Base-by-base conservation (phyloP, 2,113 vertebrate genomes). In the Ptilorrhoa leucosticta region DNA sequence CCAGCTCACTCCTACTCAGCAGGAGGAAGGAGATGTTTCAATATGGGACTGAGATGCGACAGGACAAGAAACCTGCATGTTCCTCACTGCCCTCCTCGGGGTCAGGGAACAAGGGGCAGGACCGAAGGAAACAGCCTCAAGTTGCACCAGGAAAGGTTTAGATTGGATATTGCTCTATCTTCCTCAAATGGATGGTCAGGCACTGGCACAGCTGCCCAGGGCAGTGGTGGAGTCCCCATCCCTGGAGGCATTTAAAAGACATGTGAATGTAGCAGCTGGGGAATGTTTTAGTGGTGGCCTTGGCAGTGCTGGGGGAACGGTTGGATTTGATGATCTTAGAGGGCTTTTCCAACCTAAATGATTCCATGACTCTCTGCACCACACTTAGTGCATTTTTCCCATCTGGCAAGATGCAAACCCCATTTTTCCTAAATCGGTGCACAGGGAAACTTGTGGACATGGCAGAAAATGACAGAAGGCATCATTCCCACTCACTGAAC, bases 1-100 rank as follows among this genome's bases (percentile, higher is more conserved):
- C 18, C 10, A 83, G 44, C 6, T 2, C 1, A 2, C 28, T 60
- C 1, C 1, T 22, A 7, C 6, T 2, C 1, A 3, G 48, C 24
- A 40, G 39, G 40, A 85, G 40, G 75, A 63, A 65, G 47, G 47
- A 50, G 63, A 15, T 57, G 11, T 42, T 79, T 73, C 40, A 22
- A 15, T 7, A 26, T 0, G 3, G 44, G 26, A 23, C 45, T 48
- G 70, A 54, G 51, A 42, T 30, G 48, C 3, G 26, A 31, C 35
- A 60, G 76, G 42, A 47, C 15, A 39, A 63, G 56, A 45, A 84
- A 35, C 4, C 13, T 9, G 2, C 1, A 1, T 6, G 31, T 11
- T 57, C 21, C 30, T 30, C 48, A 11, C n/a, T 4, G 1, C 28
- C 19, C 4, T 83, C 66, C 37, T 7, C 18, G n/a, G 11, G 14